Base-by-base conservation (phyloP, 2,113 vertebrate species). In the Thunnus maccoyii region DNA sequence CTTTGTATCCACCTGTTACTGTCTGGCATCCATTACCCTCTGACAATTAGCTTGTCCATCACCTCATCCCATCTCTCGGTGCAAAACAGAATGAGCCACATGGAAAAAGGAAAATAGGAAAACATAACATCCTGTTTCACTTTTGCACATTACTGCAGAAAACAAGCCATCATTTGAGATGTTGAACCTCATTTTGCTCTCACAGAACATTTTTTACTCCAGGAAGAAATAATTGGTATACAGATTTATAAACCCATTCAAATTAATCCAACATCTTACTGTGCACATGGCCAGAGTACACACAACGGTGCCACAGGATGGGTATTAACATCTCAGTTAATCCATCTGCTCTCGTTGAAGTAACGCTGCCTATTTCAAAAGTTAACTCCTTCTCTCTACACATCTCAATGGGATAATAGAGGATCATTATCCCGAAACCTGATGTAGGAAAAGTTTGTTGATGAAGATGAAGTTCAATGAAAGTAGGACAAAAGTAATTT, bases 401-500 rank as follows among this genome's bases (percentile, higher is more conserved):
- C 80, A 67, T 78, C 89, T 76, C 70, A 65, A 48, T n/a, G 83
- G 83, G 75, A 84, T 86, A 83, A 88, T 71, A 83, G 68, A 79
- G 84, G 86, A 89, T 89, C 88, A 87, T 90, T 85, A 91, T 80
- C 76, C 71, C 4, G 10, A 54, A 62, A 74, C 62, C 66, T 61
- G 17, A 72, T 86, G 74, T 60, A 55, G 70, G 51, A 60, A 72
- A 86, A 86, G 79, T 87, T 65, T 64, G 51, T 55, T 76, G 72
- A 70, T 78, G 64, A 66, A 81, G 80, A 76, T 71, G 47, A 88
- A 75, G 75, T 80, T 83, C 44, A 78, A 46, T 68, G 44, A 92
- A 93, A 91, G 89, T 89, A 86, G 88, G 88, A 91, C 88, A 87
- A 91, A 81, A 57, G 64, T 89, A 86, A 90, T 90, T 86, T 84